A percentile compares a stretch with the other conserved stretches of the same genome.
These are phyloP conservation scores for Chloromyia formosa DNA, from an alignment of 2,888 invertebrate genomes.

Conservation along the genomic window DNA sequence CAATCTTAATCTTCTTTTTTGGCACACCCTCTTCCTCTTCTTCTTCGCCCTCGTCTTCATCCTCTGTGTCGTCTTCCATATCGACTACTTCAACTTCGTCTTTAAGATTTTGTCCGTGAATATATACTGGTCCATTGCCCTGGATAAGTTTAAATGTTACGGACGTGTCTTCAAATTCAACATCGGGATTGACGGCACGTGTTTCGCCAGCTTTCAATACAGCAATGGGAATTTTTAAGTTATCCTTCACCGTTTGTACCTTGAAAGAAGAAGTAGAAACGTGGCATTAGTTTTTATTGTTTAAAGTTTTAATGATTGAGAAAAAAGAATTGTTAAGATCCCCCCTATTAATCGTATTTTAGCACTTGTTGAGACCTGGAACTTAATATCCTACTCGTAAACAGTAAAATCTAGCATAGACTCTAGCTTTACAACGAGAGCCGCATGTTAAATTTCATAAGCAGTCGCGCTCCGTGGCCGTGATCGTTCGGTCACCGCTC, in stretches of 20 bases:
- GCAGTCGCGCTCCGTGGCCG: too few species aligned
- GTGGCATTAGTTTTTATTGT: background rate
- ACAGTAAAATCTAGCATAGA: too few species aligned
- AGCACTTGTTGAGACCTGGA: too few species aligned
- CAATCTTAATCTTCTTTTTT: constrained; percentile 81
- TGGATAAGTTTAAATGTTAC: constrained; percentile 82
- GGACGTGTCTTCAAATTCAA: constrained; percentile 87
- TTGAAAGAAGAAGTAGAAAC: constrained; percentile 49
- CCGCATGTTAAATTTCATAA: too few species aligned
- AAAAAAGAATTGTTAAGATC: too few species aligned
- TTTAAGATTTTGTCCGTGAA: constrained; percentile 84
- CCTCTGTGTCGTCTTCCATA: constrained; percentile 82
- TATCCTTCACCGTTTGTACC: constrained; percentile 67
- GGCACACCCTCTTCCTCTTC: constrained; percentile 80
- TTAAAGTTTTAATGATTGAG: background rate
- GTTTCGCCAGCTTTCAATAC: constrained; percentile 82
- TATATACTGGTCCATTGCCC: constrained; percentile 82
- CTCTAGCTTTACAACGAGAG: too few species aligned
- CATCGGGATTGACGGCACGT: constrained; percentile 79
- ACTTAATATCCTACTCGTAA: too few species aligned
- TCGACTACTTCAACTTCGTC: constrained; percentile 85
- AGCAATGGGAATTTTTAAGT: constrained; percentile 84
- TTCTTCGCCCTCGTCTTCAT: constrained; percentile 74
- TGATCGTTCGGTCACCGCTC: too few species aligned
- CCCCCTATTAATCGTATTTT: too few species aligned